Conservation (phyloP, 2,113 vertebrate genomes). For the Pycnonotus jocosus region DNA sequence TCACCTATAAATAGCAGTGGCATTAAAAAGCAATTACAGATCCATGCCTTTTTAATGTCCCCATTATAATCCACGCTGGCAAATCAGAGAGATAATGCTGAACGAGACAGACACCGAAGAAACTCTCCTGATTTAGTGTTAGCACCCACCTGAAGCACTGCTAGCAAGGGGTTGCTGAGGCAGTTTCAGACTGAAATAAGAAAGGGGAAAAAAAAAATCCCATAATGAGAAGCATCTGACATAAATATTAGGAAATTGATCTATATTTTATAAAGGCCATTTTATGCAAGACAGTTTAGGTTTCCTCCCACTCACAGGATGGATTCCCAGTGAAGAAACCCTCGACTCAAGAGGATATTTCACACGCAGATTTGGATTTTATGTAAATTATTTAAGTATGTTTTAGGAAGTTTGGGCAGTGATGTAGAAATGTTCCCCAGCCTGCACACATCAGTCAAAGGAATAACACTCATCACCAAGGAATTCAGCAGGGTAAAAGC, state of each 20-base stretch:
- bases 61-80: background rate
- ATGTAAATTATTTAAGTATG: conserved; percentile 48
- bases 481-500: background rate
- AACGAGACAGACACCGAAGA: background rate
- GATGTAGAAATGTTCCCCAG: conserved; percentile 2
- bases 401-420: conserved; percentile 9
- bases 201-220: background rate
- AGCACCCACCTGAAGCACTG: background rate
- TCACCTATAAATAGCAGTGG: background rate
- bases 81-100: conserved; percentile 20
- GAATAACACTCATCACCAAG: background rate
- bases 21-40: conserved; percentile 34
- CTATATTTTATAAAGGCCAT: conserved; percentile 23
- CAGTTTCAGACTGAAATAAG: background rate
- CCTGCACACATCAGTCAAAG: background rate
- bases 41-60: conserved; percentile 28
- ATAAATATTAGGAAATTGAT: conserved; percentile 34
- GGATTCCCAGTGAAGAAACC: conserved; percentile 7
- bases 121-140: background rate
- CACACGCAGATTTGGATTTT: conserved; percentile 39
- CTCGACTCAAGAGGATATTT: conserved; percentile 24
- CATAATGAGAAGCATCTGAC: background rate
- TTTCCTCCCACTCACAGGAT: conserved; percentile 18
- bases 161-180: background rate
- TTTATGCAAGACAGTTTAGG: conserved; percentile 4